Base-by-base conservation (phyloP, 2,113 vertebrate genomes). In the Coryphaenoides rupestris region DNA sequence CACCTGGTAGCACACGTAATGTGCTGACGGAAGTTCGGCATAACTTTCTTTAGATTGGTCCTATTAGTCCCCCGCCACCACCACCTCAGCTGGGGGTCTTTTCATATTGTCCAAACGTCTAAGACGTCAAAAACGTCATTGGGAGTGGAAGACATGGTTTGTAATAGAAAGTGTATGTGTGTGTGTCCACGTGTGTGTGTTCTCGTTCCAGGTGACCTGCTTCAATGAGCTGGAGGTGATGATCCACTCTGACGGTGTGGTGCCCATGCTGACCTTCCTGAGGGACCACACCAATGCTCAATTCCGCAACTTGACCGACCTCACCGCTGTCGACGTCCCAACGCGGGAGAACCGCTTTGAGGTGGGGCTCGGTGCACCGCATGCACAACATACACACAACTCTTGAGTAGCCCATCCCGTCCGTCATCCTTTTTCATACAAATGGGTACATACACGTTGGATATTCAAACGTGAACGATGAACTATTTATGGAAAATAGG, bases 281-380 rank as follows among this genome's bases (percentile, higher is more conserved):
- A 92, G 77, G 9, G 96, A 99, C 80, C 97, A 99, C 85, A 96
- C 92, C 68, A 98, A 95, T 1, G 92, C 92, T n/a, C 95, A 98
- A 68, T 98, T 95, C 88, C 94, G 89, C 63, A 96, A 92, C 75
- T 80, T 98, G 92, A 88, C 83, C 28, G 96, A 99, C 76, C 71
- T 95, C 75, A 98, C 96, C 0, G 95, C 94, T 2, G 89, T 99
- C 0, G 97, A 99, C 66, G 26, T 98, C 61, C 97, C 95, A 0
- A 79, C 92, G 26, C 91, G 95, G 21, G 89, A 92, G 68, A 93
- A 95, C 74, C 95, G 97, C 79, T 99, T 99, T 69, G 97, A 99
- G 95, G 96, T 98, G 19, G 62, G 50, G 17, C 21, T 3, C 16
- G 4, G 15, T 3, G 21, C 22, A n/a, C 3, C 19, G 21, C 17